These are phyloP conservation scores for Cryptocheilus praepositus DNA, from an alignment of 2,888 invertebrate genomes.

Conservation along the genomic window DNA sequence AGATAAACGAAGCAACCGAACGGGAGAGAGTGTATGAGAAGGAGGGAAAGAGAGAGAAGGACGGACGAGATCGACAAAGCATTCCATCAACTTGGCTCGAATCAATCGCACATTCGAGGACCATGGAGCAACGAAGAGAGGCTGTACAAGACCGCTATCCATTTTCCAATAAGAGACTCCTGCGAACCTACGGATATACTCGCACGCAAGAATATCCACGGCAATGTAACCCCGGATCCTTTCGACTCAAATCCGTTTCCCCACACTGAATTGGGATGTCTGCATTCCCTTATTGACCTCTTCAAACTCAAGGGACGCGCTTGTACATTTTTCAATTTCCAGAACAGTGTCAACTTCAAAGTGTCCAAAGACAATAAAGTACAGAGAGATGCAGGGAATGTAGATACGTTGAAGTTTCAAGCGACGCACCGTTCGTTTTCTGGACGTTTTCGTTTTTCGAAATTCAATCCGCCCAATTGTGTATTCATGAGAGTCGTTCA, in stretches of 20 bases:
- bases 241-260: constrained; percentile 23
- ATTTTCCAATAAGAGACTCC: constrained; percentile 42
- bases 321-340: too few relatives aligned
- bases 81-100: constrained; percentile 36
- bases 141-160: constrained; percentile 27
- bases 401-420: too few relatives aligned
- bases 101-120: constrained; percentile 21
- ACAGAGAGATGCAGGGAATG: too few relatives aligned
- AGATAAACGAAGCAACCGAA: constrained; percentile 43
- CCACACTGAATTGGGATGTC: too few relatives aligned
- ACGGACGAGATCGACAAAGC: constrained; percentile 47
- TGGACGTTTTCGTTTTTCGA: too few relatives aligned
- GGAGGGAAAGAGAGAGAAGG: constrained; percentile 13
- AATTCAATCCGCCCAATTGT: too few relatives aligned
- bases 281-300: too few relatives aligned
- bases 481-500: too few relatives aligned
- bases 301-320: too few relatives aligned
- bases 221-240: constrained; percentile 27
- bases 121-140: background rate
- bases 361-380: too few relatives aligned
- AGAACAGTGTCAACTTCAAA: too few relatives aligned
- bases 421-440: too few relatives aligned
- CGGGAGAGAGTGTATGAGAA: constrained; percentile 1
- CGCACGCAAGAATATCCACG: constrained; percentile 14
- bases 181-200: constrained; percentile 18